These are phyloP conservation scores for Brachystomella parvula DNA, from an alignment of 1,140 invertebrate genomes.

Conservation along the genomic window DNA sequence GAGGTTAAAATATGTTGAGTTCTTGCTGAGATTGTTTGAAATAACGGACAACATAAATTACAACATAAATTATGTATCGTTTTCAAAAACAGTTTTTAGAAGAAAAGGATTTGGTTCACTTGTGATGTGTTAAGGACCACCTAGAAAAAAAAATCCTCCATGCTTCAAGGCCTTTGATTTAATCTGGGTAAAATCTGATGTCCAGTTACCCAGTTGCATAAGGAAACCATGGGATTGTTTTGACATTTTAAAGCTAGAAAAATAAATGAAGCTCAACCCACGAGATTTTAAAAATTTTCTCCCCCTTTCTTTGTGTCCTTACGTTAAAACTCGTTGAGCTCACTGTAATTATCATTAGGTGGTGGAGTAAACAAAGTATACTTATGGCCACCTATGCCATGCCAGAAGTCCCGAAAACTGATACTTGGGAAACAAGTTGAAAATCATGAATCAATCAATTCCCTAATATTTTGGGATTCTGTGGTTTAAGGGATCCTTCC, in stretches of 20 bases:
- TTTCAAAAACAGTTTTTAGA: not conserved
- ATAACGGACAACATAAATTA: too few relatives aligned
- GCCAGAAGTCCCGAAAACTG: not conserved
- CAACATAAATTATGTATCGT: not conserved
- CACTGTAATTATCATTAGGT: not conserved
- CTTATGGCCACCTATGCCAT: too few relatives aligned
- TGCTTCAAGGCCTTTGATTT: not conserved
- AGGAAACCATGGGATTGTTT: not conserved
- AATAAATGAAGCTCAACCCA: too few relatives aligned
- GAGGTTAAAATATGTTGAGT: too few relatives aligned
- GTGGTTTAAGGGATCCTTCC: not conserved
- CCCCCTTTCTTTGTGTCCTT: too few relatives aligned
- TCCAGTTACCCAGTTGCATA: not conserved
- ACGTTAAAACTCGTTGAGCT: too few relatives aligned
- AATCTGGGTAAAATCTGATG: not conserved
- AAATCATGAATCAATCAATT: conserved; percentile 3
- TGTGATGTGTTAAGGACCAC: not conserved
- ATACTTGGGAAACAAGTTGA: not conserved
- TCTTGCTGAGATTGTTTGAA: too few relatives aligned
- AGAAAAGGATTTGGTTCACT: not conserved
- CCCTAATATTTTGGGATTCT: not conserved
- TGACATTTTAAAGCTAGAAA: not conserved
- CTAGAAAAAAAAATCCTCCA: not conserved
- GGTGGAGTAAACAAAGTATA: not conserved
- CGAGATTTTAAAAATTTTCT: too few relatives aligned